Evolutionary conservation across 2,797 vertebrate genomes (phyloP), one percentile per base, ranked within the genome.

Genomic region (Ctenopoma multispine): DNA sequence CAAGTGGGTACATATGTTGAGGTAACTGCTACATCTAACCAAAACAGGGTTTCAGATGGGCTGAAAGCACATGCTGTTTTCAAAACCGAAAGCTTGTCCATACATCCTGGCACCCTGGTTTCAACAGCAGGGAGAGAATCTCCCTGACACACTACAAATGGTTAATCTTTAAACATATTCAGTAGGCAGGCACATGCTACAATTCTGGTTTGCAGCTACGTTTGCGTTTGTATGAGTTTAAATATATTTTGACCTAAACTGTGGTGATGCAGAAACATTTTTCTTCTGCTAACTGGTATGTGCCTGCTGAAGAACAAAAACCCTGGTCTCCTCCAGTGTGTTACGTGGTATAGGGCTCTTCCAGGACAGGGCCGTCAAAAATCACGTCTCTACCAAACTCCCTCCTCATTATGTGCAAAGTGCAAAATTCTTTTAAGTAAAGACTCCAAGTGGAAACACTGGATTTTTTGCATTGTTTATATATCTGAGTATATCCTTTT

Each of bases 371-470:
- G 75, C 76, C 17, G 6, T 69, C 70, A 67, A 81, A 71, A 88
- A 69, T 85, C 47, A 92, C 90, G 91, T 96, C 74, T 85, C 77
- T 61, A 65, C 69, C 72, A 14, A 91, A 95, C 87, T 90, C 94
- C 95, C 93, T 96, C 93, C 91, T 94, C 94, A 96, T 94, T 92
- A 97, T 99, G 98, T 99, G 97, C 98, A 99, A 99, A 98, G 95
- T 89, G 97, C 97, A 99, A 99, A 94, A 95, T 96, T 96, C 93
- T 90, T 94, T 96, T 96, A 97, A 97, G 95, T 96, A 96, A 95
- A 94, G 95, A 95, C 95, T 95, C 95, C 85, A 85, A 86, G 85
- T 90, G 84, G 92, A 95, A 97, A 97, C 96, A 97, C 95, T 96
- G 95, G 95, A 97, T 96, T 96, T 95, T 90, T 88, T 93, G 87